Conservation (phyloP, 2,797 vertebrate species). For the Crocodylus rhombifer region DNA sequence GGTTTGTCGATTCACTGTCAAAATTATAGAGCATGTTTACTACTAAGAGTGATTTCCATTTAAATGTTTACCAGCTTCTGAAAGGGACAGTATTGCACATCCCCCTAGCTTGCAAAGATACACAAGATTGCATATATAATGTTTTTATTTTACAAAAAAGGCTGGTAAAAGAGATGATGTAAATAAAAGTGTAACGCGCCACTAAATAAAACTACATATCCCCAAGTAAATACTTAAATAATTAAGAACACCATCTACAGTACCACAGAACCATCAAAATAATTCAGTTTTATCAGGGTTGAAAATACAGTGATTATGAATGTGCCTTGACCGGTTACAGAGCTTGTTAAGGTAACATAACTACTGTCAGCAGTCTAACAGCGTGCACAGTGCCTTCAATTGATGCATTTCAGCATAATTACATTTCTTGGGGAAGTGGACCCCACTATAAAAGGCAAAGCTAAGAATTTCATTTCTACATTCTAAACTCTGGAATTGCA, state of each 20-base stretch:
- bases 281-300: constrained; percentile 82
- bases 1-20: neutral
- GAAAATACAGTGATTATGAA: constrained; percentile 93
- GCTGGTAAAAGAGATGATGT: constrained; percentile 86
- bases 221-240: constrained; percentile 90
- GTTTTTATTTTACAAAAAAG: constrained; percentile 91
- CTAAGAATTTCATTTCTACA: constrained; percentile 80
- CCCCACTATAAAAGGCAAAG: constrained; percentile 79
- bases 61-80: neutral
- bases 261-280: constrained; percentile 90
- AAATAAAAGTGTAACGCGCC: constrained; percentile 83
- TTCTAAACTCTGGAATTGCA: constrained; percentile 78
- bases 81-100: neutral
- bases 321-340: constrained; percentile 81
- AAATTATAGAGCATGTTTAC: neutral
- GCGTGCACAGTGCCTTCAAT: constrained; percentile 82
- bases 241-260: constrained; percentile 94
- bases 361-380: constrained; percentile 83
- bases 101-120: constrained; percentile 60
- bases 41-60: neutral
- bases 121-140: constrained; percentile 75
- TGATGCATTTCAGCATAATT: constrained; percentile 81
- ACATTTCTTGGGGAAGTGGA: constrained; percentile 67
- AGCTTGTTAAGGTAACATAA: constrained; percentile 74
- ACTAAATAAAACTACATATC: constrained; percentile 87